Conservation (phyloP, 2,888 invertebrate species). For the Isoperla grammatica region DNA sequence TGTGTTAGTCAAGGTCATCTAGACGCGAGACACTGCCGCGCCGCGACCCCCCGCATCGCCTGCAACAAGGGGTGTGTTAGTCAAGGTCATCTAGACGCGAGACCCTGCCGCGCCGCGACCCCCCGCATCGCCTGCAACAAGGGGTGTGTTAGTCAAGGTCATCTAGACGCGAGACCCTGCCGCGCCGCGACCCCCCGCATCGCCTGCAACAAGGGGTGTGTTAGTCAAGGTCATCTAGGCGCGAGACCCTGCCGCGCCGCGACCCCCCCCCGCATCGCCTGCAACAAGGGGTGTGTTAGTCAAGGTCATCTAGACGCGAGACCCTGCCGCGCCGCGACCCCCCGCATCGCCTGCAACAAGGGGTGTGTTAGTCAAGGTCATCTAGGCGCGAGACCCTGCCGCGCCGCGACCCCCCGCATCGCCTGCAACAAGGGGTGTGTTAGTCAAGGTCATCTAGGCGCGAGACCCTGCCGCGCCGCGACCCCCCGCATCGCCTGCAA, state of each 20-base stretch:
- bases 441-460: no score
- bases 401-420: no score
- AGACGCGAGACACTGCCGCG: no score
- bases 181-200: background rate
- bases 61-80: slow-evolving; percentile 31
- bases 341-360: background rate
- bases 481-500: no score
- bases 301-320: background rate
- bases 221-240: background rate
- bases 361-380: no score
- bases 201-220: background rate
- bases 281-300: background rate
- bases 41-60: no score
- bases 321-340: background rate
- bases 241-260: background rate
- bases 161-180: background rate
- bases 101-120: background rate
- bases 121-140: background rate
- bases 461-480: no score
- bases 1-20: no score
- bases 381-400: no score
- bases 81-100: slow-evolving; percentile 39
- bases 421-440: no score
- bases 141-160: background rate
- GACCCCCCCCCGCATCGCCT: background rate